Base-by-base conservation (phyloP, 2,888 invertebrate genomes). In the Torymus texanus region DNA sequence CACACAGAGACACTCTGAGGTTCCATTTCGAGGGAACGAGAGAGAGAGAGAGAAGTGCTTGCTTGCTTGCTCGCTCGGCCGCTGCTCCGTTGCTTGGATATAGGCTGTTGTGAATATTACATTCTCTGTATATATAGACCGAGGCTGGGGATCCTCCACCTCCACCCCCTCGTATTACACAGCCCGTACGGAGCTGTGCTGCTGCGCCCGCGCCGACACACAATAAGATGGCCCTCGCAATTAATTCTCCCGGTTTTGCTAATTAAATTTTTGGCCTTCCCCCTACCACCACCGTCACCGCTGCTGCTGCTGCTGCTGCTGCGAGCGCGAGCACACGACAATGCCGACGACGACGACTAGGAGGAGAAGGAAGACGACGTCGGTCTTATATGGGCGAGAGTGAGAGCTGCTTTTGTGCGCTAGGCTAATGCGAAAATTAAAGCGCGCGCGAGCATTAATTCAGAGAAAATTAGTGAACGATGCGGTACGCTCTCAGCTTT, bases 161-260 rank as follows among this genome's bases (percentile, higher is more conserved):
- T 66, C 71, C 53, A 53, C 21, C 14, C 51, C 58, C 55, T 53
- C 14, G 71, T 21, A 21, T 21, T 21, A 21, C 21, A 21, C 8
- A 41, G 71, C 80, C 29, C 65, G 76, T 75, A 76, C 75, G 55
- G 74, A 76, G 84, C 84, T 76, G 83, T 78, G 79, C 50, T 55
- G 83, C 29, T 29, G 29, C 8, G 41, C 41, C 41, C 41, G 41
- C 41, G 41, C 41, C 41, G 41, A 41, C 41, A 84, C 84, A 88
- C 88, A 88, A 88, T 88, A 87, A 88, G 86, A 88, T 86, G 85
- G 85, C 85, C 85, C 78, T 72, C 83, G 87, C 88, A 88, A 90
- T 90, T 89, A 89, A 89, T 90, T 89, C 87, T 88, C 87, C 84
- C 83, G 86, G 85, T 87, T 86, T 85, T 86, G 88, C 90, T 89